Percentiles rank a stretch among this genome's conserved stretches.
Evolutionary conservation across 2,797 vertebrate species (phyloP).

Genomic region (Craterocephalus amniculus): DNA sequence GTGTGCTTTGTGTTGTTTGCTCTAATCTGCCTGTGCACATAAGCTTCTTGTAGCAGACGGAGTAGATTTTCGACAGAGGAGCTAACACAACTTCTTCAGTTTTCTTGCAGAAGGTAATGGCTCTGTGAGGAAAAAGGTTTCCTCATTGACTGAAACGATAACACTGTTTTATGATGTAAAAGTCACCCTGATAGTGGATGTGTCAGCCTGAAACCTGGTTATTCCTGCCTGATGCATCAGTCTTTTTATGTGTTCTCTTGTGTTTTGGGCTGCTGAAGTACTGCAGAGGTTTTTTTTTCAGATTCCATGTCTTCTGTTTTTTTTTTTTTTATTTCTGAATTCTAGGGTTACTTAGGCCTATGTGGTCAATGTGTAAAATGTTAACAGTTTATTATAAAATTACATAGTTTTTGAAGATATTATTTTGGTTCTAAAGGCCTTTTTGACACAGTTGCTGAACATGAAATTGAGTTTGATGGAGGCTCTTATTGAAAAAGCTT

Average conservation of each 20-base stretch:
- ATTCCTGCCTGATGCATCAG: too few relatives aligned
- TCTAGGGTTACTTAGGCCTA: too few relatives aligned
- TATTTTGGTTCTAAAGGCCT: too few relatives aligned
- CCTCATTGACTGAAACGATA: not conserved
- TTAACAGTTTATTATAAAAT: too few relatives aligned
- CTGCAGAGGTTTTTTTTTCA: too few relatives aligned
- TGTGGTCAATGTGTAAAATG: too few relatives aligned
- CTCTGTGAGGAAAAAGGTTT: not conserved
- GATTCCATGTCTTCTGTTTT: too few relatives aligned
- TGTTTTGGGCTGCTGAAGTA: not conserved
- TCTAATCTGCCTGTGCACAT: slow-evolving; percentile 9
- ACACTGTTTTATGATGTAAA: not conserved
- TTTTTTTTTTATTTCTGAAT: too few relatives aligned
- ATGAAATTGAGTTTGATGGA: too few relatives aligned
- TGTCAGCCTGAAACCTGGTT: not conserved
- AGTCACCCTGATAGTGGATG: not conserved
- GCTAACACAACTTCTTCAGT: not conserved
- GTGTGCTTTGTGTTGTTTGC: slow-evolving; percentile 2
- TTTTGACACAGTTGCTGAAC: too few relatives aligned
- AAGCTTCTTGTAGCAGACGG: not conserved
- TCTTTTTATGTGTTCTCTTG: not conserved
- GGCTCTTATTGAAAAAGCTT: too few relatives aligned
- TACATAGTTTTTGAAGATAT: too few relatives aligned
- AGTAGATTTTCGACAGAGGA: not conserved
- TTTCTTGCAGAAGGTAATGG: not conserved